Base-by-base conservation (phyloP, 2,113 vertebrate species). In the Thomomys bottae region DNA sequence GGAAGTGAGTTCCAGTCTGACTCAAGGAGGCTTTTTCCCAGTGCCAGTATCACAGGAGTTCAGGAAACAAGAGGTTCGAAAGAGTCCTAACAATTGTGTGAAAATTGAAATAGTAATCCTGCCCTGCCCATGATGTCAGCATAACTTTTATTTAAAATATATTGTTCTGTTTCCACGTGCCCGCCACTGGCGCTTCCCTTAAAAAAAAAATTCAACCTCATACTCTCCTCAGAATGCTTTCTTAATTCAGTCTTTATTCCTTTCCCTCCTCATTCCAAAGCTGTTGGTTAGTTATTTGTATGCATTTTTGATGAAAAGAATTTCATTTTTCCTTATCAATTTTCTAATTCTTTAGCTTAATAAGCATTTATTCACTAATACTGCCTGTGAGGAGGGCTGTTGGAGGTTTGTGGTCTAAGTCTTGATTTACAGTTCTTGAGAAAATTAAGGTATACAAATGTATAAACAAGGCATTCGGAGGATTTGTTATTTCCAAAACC, bases 141-240 rank as follows among this genome's bases (percentile, higher is more conserved):
- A n/a, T 26, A 73, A 70, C 68, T 40, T 79, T 89, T 82, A 72
- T 45, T 49, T 88, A 63, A 68, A 86, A 67, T 89, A 79, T 49
- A 87, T 24, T 76, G 54, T 92, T 84, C 63, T 40, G 8, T 70
- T 30, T 40, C 71, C 28, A 78, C 42, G 64, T 40, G 12, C 26
- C 36, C 23, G 34, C 64, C 49, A 45, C 61, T 42, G 67, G 17
- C 49, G n/a, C n/a, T n/a, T n/a, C 12, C 59, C 36, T 66, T 57
- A 26, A 63, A 68, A 61, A 68, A 61, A 34, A 24, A 82, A 17
- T 28, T 42, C 5, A 36, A 38, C 20, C 9, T 64, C 32, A 36
- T 32, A 30, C 36, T 28, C 11, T 18, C 20, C 9, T 54, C 45
- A 57, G 38, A 76, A 84, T 63, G 21, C 28, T 42, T 81, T 84